Conservation (phyloP, 2,797 vertebrate genomes). For the Nannoperca obscura region DNA sequence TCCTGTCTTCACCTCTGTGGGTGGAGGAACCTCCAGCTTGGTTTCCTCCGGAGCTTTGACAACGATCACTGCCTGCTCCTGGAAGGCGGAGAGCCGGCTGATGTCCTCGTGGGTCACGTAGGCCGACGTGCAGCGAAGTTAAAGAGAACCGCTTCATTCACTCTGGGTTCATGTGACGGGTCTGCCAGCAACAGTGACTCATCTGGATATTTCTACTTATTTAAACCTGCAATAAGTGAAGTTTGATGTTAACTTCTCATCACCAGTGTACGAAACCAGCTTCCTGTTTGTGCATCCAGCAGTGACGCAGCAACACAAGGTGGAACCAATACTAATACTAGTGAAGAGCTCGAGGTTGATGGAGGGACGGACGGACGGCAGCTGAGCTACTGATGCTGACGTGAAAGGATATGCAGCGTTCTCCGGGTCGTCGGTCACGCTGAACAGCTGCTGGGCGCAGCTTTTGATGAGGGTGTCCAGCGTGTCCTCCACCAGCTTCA, state of each 20-base stretch:
- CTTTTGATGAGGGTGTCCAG: slow-evolving; percentile 92
- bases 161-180: no score
- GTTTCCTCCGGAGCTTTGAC: slow-evolving; percentile 95
- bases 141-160: slow-evolving; percentile 76
- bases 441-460: slow-evolving; percentile 91
- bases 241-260: no score
- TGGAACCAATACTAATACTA: not conserved
- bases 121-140: slow-evolving; percentile 83
- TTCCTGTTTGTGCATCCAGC: no score
- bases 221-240: not conserved
- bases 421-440: slow-evolving; percentile 88
- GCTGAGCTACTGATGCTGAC: slow-evolving; percentile 16
- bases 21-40: slow-evolving; percentile 91
- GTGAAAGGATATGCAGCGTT: slow-evolving; percentile 93
- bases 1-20: slow-evolving; percentile 85
- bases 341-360: not conserved
- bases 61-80: slow-evolving; percentile 91
- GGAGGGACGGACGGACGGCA: not conserved
- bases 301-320: not conserved
- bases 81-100: slow-evolving; percentile 86
- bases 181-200: no score
- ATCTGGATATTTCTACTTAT: no score
- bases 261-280: no score
- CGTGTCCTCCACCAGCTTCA: slow-evolving; percentile 91
- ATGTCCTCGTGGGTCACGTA: slow-evolving; percentile 93